Conservation (phyloP, 2,797 vertebrate genomes). For the Erethizon dorsatum region DNA sequence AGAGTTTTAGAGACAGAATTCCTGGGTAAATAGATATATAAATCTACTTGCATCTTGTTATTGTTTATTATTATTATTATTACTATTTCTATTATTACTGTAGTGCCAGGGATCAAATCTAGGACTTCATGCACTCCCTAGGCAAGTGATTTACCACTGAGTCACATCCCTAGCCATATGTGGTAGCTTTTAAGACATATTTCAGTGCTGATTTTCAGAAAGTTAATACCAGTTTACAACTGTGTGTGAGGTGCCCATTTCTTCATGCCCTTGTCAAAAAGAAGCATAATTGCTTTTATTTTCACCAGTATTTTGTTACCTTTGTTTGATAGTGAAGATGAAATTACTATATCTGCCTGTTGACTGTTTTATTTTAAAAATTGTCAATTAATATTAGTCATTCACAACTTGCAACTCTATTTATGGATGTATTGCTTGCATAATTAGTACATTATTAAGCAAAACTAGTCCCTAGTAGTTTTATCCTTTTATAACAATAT, state of each 20-base stretch:
- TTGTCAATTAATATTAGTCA: neutral
- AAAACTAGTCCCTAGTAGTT: neutral
- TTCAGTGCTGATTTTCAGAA: neutral
- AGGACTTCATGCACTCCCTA: too few relatives aligned
- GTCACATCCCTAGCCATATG: neutral
- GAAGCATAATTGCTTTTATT: neutral
- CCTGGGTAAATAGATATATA: neutral
- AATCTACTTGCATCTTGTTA: neutral
- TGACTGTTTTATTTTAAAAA: neutral
- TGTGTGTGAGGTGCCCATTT: neutral
- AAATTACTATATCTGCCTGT: neutral
- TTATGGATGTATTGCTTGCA: neutral
- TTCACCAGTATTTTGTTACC: constrained; percentile 21
- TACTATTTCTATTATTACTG: neutral
- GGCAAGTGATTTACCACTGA: neutral
- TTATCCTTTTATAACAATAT: neutral
- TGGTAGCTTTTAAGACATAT: neutral
- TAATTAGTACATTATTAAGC: neutral
- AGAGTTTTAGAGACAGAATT: neutral
- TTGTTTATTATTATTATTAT: neutral
- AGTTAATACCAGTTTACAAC: neutral
- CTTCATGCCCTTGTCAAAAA: neutral
- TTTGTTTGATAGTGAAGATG: neutral
- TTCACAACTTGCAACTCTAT: neutral
- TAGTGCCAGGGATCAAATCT: neutral